A percentile compares a stretch with the other conserved stretches of the same genome.
These are phyloP conservation scores for Drosophila jambulina DNA, from an alignment of 1,140 invertebrate species.

Conservation along the genomic window DNA sequence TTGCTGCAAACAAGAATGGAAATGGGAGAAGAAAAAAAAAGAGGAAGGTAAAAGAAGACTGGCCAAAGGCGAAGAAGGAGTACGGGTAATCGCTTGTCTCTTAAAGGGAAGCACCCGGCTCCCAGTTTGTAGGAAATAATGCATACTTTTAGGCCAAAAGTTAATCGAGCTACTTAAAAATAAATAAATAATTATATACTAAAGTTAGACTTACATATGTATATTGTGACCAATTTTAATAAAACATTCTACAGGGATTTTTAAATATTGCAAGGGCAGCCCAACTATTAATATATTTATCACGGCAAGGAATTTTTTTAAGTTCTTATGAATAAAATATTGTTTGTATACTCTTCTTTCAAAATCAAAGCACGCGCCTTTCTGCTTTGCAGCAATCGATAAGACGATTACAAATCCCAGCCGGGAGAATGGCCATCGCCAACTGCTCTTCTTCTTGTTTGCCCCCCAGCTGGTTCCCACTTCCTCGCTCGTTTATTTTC, in stretches of 20 bases:
- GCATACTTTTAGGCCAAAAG: not conserved
- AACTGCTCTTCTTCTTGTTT: conserved; percentile 8
- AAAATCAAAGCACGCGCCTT: not conserved
- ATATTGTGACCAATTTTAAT: too few relatives aligned
- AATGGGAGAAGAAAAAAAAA: conserved; percentile 12
- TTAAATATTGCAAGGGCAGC: too few relatives aligned
- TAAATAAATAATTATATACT: not conserved
- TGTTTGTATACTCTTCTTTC: not conserved
- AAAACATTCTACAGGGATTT: too few relatives aligned
- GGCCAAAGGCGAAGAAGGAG: not conserved
- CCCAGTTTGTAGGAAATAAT: not conserved
- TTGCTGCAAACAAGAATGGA: conserved; percentile 15
- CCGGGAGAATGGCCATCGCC: not conserved
- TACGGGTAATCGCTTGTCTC: not conserved
- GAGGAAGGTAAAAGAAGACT: not conserved
- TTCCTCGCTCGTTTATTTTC: conserved; percentile 33
- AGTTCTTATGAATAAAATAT: not conserved
- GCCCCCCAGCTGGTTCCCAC: conserved; percentile 31
- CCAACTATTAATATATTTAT: not conserved
- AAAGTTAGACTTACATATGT: not conserved
- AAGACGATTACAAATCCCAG: not conserved
- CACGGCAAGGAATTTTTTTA: not conserved
- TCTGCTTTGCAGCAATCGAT: conserved; percentile 2
- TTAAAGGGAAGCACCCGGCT: not conserved
- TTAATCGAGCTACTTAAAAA: not conserved